Evolutionary conservation across 2,797 vertebrate genomes (phyloP).

Genomic region (Austrolebias charrua): DNA sequence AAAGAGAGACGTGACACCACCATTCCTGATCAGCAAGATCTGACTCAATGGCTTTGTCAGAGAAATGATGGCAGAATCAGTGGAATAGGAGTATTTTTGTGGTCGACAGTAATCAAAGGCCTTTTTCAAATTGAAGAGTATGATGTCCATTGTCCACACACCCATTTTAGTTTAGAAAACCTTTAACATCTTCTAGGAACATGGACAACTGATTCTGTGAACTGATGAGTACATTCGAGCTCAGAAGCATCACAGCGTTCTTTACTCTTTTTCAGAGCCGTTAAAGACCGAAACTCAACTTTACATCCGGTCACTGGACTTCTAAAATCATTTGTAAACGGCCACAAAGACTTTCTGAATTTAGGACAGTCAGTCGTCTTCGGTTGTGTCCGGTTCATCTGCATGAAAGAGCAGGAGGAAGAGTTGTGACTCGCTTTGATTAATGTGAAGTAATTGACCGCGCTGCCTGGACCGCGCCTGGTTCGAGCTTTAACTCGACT

Average conservation of each 20-base stretch:
- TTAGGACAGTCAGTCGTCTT: constrained; percentile 13
- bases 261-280: neutral
- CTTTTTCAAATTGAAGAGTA: too few relatives aligned
- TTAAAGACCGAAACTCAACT: constrained; percentile 11
- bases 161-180: too few relatives aligned
- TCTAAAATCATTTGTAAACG: constrained; percentile 26
- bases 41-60: too few relatives aligned
- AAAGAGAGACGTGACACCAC: too few relatives aligned
- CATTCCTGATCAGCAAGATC: too few relatives aligned
- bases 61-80: too few relatives aligned
- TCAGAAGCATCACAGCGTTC: constrained; percentile 15
- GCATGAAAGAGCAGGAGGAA: constrained; percentile 56
- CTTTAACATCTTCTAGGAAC: too few relatives aligned
- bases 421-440: constrained; percentile 49
- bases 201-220: too few relatives aligned
- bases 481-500: constrained; percentile 55
- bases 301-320: constrained; percentile 5
- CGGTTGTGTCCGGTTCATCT: constrained; percentile 20
- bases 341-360: constrained; percentile 29
- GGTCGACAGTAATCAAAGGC: too few relatives aligned
- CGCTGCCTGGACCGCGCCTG: constrained; percentile 30
- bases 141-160: too few relatives aligned
- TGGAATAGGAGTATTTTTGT: too few relatives aligned
- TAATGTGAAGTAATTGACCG: constrained; percentile 71
- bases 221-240: constrained; percentile 4